Evolutionary conservation across 2,888 invertebrate genomes (phyloP).

Genomic region (Deilephila elpenor): DNA sequence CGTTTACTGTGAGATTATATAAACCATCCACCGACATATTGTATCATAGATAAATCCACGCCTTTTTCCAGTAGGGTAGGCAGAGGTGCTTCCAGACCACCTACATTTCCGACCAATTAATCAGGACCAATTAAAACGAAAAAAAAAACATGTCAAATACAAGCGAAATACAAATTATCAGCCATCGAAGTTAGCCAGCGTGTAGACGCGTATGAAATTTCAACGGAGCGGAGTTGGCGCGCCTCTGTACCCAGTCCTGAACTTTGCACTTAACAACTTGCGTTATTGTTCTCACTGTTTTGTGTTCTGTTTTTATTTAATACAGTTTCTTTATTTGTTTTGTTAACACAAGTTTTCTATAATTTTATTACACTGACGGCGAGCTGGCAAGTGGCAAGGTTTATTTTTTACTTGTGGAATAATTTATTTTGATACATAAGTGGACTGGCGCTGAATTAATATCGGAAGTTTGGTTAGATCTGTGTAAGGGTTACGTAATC

Average conservation of each 20-base stretch:
- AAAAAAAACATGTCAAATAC: slow-evolving; percentile 17
- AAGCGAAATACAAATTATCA: slow-evolving; percentile 12
- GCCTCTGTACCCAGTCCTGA: neutral
- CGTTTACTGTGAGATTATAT: too few relatives aligned
- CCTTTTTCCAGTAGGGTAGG: too few relatives aligned
- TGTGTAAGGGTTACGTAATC: neutral
- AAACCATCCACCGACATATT: too few relatives aligned
- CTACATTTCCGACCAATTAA: too few relatives aligned
- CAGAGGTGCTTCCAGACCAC: too few relatives aligned
- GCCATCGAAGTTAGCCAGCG: neutral
- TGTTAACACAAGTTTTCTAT: slow-evolving; percentile 27
- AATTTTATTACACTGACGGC: slow-evolving; percentile 23
- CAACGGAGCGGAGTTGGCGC: neutral
- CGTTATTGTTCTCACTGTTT: slow-evolving; percentile 18
- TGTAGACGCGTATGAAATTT: slow-evolving; percentile 19
- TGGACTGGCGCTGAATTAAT: neutral
- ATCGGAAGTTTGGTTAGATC: neutral
- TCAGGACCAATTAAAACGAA: too few relatives aligned
- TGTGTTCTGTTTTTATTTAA: slow-evolving; percentile 22
- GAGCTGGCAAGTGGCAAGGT: slow-evolving; percentile 22
- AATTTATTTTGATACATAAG: neutral
- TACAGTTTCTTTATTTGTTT: slow-evolving; percentile 29
- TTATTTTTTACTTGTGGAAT: slow-evolving; percentile 11
- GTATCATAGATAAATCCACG: too few relatives aligned
- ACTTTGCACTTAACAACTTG: slow-evolving; percentile 33